Evolutionary conservation across 2,113 vertebrate species (phyloP).

Genomic region (Orientallactaga bullata): DNA sequence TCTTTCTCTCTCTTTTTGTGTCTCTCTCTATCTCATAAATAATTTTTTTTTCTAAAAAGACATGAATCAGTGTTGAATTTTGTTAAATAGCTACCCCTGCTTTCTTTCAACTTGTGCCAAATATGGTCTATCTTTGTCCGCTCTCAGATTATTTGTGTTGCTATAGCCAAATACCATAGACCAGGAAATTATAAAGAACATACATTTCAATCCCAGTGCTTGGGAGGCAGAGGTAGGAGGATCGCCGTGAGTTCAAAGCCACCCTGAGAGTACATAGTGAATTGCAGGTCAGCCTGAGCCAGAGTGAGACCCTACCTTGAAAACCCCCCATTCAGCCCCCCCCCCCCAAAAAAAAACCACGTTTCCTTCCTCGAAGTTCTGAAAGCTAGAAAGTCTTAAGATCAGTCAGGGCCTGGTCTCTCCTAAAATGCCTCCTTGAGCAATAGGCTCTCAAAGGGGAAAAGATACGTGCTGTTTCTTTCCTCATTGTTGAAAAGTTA

Average conservation of each 20-base stretch:
- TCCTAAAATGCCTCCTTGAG: background rate
- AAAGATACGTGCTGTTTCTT: background rate
- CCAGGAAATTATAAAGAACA: background rate
- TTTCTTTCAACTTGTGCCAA: background rate
- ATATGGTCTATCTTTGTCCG: background rate
- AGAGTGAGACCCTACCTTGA: no score
- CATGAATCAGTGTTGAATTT: background rate
- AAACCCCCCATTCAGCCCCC: no score
- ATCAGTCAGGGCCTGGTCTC: background rate
- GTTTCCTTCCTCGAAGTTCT: background rate
- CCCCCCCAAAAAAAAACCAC: no score
- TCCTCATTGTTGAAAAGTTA: background rate
- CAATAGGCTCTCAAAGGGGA: background rate
- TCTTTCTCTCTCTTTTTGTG: no score
- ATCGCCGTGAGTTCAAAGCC: no score
- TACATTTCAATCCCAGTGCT: no score
- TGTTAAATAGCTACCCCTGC: background rate
- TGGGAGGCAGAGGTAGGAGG: no score
- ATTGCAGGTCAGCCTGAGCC: no score
- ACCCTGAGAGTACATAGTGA: no score
- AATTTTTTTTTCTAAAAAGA: no score
- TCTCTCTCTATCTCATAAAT: no score
- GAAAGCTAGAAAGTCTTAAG: background rate
- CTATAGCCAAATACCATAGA: background rate
- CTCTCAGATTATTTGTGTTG: background rate